Evolutionary conservation across 1,140 invertebrate species (phyloP), one percentile per base, ranked within the genome.

Genomic region (Vanessa tameamea): DNA sequence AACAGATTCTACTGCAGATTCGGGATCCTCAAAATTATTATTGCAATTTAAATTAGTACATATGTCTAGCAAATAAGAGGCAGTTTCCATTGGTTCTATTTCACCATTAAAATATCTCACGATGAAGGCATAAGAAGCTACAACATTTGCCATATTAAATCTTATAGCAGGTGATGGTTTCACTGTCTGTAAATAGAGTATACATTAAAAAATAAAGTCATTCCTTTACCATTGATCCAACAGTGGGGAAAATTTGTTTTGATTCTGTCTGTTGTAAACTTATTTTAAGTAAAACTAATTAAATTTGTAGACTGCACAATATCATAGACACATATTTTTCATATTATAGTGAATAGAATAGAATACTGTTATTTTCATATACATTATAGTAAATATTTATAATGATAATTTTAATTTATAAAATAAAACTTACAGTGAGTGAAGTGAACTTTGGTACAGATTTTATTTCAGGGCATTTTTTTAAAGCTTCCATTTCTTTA

Each of bases 21-120:
- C 92, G 15, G 87, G 79, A 76, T 95, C 93, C 64, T 95, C 92
- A 82, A 95, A 97, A 81, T 95, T 94, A 16, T 91, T 93, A 80
- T 95, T 95, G 2, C 82, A 84, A 64, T 93, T 93, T 7, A 97
- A 87, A 81, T 94, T 95, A 9, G 93, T 88, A 78, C 95, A 95
- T 16, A 96, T 84, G 68, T 93, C 92, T 3, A 95, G 84, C 23
- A 96, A 88, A 77, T 94, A 93, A 23, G 90, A 84, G 0, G 92
- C 84, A 12, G 94, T 93, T 87, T 96, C 96, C 6, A 91, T 79
- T 11, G 94, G 75, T 80, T 94, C 95, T 43, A 94, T 93, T 79
- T 97, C 96, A 26, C 96, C 96, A 82, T 95, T 95, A 78, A 96
- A 96, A 84, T 95, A 95, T 20, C 96, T 90, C 47, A 93, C 90